A percentile compares a stretch with the other conserved stretches of the same genome.
phyloP scores from a whole-genome alignment of 2,888 invertebrate species.

The Eupithecia pulchellata region DNA sequence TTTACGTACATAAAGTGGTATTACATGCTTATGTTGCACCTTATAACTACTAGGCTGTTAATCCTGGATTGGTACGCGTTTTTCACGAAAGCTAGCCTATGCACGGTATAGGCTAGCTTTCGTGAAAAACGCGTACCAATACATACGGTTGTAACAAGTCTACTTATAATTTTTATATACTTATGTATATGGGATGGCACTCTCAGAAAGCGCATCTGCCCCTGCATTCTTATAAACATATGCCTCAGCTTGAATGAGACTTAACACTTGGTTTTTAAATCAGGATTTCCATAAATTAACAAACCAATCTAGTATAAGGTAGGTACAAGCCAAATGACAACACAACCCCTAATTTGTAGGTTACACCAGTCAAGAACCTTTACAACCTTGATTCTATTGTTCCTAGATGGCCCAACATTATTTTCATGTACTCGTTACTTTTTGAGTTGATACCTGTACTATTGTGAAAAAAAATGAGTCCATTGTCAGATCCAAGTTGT shows the following conservation, averaged over 20 bases:
- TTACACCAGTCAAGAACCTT: background rate
- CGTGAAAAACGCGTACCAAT: too few species aligned
- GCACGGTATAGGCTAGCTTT: too few species aligned
- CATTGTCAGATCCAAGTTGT: background rate
- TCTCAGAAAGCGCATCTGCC: background rate
- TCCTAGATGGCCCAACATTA: background rate
- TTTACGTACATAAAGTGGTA: constrained; percentile 45
- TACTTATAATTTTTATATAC: background rate
- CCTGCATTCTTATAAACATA: background rate
- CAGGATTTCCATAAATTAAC: background rate
- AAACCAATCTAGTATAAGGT: background rate
- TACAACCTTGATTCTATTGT: background rate
- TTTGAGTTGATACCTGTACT: background rate
- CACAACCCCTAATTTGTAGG: background rate
- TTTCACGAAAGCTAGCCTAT: too few species aligned
- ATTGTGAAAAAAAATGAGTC: background rate
- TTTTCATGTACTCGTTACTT: background rate
- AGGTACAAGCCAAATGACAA: background rate
- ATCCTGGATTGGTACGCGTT: too few species aligned
- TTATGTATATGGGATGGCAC: background rate
- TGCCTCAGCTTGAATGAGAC: background rate
- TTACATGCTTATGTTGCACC: background rate
- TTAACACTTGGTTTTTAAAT: background rate
- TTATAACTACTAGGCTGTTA: too few species aligned
- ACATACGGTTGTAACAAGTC: too few species aligned